Evolutionary conservation across 2,113 vertebrate species (phyloP).

Genomic region (Channa argus): DNA sequence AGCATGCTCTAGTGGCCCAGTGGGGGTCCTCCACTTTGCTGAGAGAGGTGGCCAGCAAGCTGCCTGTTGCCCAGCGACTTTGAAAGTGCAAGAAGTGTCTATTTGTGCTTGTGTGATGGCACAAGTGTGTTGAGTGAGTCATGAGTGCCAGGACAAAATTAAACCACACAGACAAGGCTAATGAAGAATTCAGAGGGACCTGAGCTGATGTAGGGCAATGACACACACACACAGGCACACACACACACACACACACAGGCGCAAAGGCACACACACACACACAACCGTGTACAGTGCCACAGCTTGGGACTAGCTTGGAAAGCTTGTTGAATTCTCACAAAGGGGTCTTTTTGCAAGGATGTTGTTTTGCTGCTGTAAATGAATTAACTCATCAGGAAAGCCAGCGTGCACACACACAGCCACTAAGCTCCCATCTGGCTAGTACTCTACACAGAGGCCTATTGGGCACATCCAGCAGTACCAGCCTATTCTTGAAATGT

Average conservation of each 20-base stretch:
- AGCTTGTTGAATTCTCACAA: slow-evolving; percentile 43
- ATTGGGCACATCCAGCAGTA: slow-evolving; percentile 6
- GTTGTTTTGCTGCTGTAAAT: slow-evolving; percentile 54
- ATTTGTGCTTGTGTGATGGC: slow-evolving; percentile 29
- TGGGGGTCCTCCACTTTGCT: slow-evolving; percentile 56
- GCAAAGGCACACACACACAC: background rate
- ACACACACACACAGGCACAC: slow-evolving; percentile 7
- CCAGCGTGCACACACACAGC: slow-evolving; percentile 33
- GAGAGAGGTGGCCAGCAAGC: slow-evolving; percentile 46
- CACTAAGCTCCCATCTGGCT: slow-evolving; percentile 42
- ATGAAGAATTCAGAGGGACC: slow-evolving; percentile 58
- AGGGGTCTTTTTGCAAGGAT: slow-evolving; percentile 43
- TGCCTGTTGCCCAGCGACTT: slow-evolving; percentile 64
- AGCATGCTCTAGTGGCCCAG: slow-evolving; percentile 57
- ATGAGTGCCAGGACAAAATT: slow-evolving; percentile 57
- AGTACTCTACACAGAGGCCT: slow-evolving; percentile 15
- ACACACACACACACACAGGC: background rate
- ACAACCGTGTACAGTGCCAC: slow-evolving; percentile 19
- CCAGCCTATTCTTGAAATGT: background rate
- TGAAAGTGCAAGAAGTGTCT: slow-evolving; percentile 45
- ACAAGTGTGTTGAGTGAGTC: slow-evolving; percentile 51
- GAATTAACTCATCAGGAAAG: slow-evolving; percentile 49
- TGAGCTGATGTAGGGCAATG: slow-evolving; percentile 32
- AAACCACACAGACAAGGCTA: slow-evolving; percentile 59
- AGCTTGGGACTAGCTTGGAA: slow-evolving; percentile 29